Percentiles rank a stretch among this genome's conserved stretches.
These are phyloP conservation scores for Mola mola DNA, from an alignment of 2,113 vertebrate species.

Conservation along the genomic window DNA sequence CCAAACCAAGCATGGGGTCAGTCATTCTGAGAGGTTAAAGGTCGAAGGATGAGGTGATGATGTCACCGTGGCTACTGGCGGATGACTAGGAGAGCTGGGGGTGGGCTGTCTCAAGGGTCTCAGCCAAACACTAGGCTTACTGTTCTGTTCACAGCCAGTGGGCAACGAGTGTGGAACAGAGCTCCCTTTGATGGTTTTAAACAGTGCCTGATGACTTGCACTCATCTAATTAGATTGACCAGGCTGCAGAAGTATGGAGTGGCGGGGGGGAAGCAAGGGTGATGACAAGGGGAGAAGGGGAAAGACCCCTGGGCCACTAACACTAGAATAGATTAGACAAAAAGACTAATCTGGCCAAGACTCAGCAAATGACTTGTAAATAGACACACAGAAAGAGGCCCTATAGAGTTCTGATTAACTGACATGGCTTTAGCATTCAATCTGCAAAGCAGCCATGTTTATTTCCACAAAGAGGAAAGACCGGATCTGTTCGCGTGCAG, in stretches of 20 bases:
- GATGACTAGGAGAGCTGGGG: conserved; percentile 44
- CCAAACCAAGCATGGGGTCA: conserved; percentile 66
- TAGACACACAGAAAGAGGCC: conserved; percentile 21
- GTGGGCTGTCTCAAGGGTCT: conserved; percentile 61
- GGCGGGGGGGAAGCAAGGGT: conserved; percentile 29
- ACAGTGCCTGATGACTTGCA: conserved; percentile 78
- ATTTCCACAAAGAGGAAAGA: conserved; percentile 32
- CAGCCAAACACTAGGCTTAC: conserved; percentile 65
- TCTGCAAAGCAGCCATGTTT: conserved; percentile 3
- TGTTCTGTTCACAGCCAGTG: conserved; percentile 76
- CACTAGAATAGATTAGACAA: conserved; percentile 43
- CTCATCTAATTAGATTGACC: conserved; percentile 78
- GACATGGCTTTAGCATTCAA: conserved; percentile 12
- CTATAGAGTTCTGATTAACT: conserved; percentile 12
- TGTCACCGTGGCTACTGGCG: conserved; percentile 72
- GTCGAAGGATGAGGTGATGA: conserved; percentile 75
- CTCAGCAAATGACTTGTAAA: conserved; percentile 40
- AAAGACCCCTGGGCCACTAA: conserved; percentile 40
- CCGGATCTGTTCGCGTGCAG: conserved; percentile 3
- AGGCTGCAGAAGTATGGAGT: conserved; percentile 58
- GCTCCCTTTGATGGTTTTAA: conserved; percentile 80
- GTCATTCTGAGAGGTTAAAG: conserved; percentile 67
- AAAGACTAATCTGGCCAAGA: conserved; percentile 23
- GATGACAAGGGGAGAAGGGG: conserved; percentile 39
- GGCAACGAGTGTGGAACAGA: conserved; percentile 74